Base-by-base conservation (phyloP, 2,113 vertebrate species). In the Macrotis lagotis region DNA sequence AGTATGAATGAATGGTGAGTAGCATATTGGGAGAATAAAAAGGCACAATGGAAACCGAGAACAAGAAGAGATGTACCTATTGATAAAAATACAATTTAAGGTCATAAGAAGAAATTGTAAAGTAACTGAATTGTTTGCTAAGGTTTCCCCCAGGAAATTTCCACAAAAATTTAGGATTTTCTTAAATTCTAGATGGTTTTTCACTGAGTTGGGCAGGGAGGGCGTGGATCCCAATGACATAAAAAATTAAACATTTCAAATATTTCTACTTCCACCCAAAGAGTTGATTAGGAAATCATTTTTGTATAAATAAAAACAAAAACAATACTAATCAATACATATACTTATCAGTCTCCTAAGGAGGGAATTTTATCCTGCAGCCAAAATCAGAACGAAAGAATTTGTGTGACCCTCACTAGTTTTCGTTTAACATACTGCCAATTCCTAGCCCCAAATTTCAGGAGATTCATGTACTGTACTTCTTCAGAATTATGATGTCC, bases 391-490 rank as follows among this genome's bases (percentile, higher is more conserved):
- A 24, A 48, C 91, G 93, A 59, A 91, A 55, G 92, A 90, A 93
- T 96, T 24, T 66, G 48, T 90, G 51, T 52, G 55, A 55, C 10
- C 59, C 22, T 83, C 3, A 50, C n/a, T 51, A 89, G 25, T 95
- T 92, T 16, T 66, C 59, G 47, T 14, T 95, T 94, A 95, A 94
- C 92, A 94, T 95, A 12, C 48, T 50, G 95, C 95, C 92, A 93
- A 44, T 5, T 90, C 0, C 95, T 47, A 4, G 74, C 83, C 50
- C 44, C 94, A 94, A 49, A 91, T 91, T 51, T 92, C 51, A 89
- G 89, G 49, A 93, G 48, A 94, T 91, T 96, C 0, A 11, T 91
- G 94, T 66, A 88, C 48, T 11, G 44, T 0, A 2, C 16, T 51
- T 94, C 91, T 48, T 92, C 16, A 0, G 0, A 95, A 94, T 96